These are phyloP conservation scores for Stictonetta naevosa DNA, from an alignment of 2,113 vertebrate genomes.

Conservation along the genomic window DNA sequence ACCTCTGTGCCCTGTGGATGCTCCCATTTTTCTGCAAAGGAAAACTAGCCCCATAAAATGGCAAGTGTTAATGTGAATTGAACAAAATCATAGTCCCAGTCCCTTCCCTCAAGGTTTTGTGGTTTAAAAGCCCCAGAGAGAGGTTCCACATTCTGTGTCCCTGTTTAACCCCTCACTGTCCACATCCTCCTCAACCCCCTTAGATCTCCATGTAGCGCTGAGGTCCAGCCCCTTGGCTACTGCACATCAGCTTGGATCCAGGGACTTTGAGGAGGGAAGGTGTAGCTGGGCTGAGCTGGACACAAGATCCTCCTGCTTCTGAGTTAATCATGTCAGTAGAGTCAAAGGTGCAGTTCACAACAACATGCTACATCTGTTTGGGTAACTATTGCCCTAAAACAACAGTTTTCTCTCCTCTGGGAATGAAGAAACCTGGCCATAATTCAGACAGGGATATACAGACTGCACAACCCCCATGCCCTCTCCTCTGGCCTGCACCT, in stretches of 20 bases:
- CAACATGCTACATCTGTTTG: neutral
- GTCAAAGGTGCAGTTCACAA: neutral
- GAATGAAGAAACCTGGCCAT: neutral
- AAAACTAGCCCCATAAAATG: conserved; percentile 66
- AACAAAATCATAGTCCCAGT: neutral
- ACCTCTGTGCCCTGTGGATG: conserved; percentile 59
- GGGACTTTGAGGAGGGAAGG: neutral
- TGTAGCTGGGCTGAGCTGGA: neutral
- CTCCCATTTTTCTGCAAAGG: conserved; percentile 80
- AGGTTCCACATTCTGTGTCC: neutral
- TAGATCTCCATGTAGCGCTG: conserved; percentile 80
- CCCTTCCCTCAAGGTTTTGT: neutral
- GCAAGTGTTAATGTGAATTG: neutral
- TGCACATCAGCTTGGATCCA: neutral
- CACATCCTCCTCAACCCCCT: conserved; percentile 76
- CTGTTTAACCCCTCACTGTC: neutral
- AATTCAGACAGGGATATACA: neutral
- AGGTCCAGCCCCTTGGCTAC: conserved; percentile 42
- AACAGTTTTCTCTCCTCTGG: neutral
- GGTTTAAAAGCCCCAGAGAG: neutral
- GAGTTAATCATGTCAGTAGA: accelerated
- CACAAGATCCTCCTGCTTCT: neutral
- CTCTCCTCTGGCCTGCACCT: conserved; percentile 55
- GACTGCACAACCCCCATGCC: neutral
- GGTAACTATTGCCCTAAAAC: neutral